Evolutionary conservation across 2,888 invertebrate species (phyloP).

Genomic region (Danaus chrysippus): DNA sequence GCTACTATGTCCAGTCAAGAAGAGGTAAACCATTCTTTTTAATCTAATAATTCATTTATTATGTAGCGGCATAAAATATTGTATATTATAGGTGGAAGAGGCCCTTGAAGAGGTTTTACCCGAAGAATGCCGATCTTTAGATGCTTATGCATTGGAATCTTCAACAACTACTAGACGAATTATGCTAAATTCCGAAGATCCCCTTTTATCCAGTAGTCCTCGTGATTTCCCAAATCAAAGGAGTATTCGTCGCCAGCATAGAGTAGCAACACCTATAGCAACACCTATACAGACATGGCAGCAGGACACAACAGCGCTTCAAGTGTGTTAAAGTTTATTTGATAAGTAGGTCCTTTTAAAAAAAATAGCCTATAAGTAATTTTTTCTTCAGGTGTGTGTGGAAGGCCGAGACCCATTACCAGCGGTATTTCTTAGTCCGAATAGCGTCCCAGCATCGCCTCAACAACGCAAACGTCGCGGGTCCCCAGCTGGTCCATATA

Average conservation of each 20-base stretch:
- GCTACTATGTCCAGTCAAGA: conserved; percentile 92
- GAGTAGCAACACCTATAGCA: conserved; percentile 46
- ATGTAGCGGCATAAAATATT: background rate
- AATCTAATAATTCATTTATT: conserved; percentile 6
- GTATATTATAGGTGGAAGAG: conserved; percentile 82
- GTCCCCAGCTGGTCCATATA: conserved; percentile 79
- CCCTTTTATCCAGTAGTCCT: conserved; percentile 89
- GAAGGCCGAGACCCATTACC: conserved; percentile 84
- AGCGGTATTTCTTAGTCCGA: conserved; percentile 89
- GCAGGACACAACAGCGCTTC: conserved; percentile 59
- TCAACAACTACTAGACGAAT: conserved; percentile 88
- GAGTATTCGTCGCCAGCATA: conserved; percentile 55
- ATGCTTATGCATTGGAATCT: conserved; percentile 81
- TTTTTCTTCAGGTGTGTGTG: conserved; percentile 60
- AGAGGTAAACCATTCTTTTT: conserved; percentile 64
- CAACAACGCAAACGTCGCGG: conserved; percentile 82
- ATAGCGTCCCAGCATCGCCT: conserved; percentile 83
- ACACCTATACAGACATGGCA: conserved; percentile 64
- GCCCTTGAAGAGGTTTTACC: conserved; percentile 91
- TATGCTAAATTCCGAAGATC: conserved; percentile 93
- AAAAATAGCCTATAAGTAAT: too few relatives aligned
- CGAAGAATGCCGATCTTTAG: conserved; percentile 83
- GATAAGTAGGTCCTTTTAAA: too few relatives aligned
- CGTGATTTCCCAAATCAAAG: conserved; percentile 83
- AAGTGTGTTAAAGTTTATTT: conserved; percentile 43